Base-by-base conservation (phyloP, 1,140 invertebrate species). In the Conus betulinus region DNA sequence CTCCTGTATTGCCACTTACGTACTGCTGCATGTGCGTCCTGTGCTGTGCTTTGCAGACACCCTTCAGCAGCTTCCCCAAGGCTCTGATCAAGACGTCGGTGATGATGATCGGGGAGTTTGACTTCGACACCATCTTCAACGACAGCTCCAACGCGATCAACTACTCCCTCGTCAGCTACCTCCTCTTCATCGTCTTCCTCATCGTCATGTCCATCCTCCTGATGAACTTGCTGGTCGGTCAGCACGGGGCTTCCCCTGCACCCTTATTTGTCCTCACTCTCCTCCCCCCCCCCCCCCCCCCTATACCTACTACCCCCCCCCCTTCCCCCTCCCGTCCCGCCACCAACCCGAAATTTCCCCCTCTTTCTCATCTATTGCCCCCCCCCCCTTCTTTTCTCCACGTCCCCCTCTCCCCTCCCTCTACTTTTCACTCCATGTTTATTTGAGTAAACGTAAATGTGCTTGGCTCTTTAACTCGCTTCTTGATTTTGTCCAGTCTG, bases 101-200 rank as follows among this genome's bases (percentile, higher is more conserved):
- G 11, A 96, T 96, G 95, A 95, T 96, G 95, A 95, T 96, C 86
- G 95, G 95, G n/a, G 95, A 96, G 90, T 94, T 96, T 92, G 95
- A 96, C 84, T 96, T 93, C 90, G 92, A 94, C 79, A 53, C 71
- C 13, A 94, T 95, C 20, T 95, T 95, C 83, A 93, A 94, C 74
- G 88, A 79, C 0, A 23, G 27, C 57, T 57, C 79, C 23, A n/a
- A 71, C 1, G 88, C 87, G 7, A 89, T 95, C 0, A 87, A 88
- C 55, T 94, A 94, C 81, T 67, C 89, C 57, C 88, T 84, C 7
- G 90, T 94, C 0, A 92, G 93, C 20, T 95, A 95, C 89, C 88
- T 93, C 27, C 87, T 96, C 71, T 96, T 95, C 87, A 89, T 95
- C 84, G 87, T 94, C 67, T 96, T 96, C 91, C 90, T 95, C 84